Conservation (phyloP, 2,888 invertebrate genomes). For the Phortica okadai region DNA sequence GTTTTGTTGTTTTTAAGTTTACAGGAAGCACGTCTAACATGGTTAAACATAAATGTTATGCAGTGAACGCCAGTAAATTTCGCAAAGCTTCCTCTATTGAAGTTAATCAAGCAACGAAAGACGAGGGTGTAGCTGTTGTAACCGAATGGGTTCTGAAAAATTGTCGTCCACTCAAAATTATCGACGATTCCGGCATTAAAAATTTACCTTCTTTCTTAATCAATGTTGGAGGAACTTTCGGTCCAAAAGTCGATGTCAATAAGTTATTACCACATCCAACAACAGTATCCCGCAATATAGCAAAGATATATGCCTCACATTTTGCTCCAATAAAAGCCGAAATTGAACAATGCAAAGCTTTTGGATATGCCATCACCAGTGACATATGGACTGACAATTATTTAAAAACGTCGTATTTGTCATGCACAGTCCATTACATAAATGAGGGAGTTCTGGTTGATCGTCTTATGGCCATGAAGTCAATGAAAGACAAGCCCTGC, state of each 20-base stretch:
- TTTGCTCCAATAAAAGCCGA: constrained; percentile 34
- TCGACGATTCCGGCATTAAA: constrained; percentile 42
- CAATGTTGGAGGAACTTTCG: constrained; percentile 41
- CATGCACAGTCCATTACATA: constrained; percentile 8
- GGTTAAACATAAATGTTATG: constrained; percentile 29
- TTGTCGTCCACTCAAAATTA: constrained; percentile 40
- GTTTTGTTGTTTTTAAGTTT: constrained; percentile 19
- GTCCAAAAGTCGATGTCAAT: constrained; percentile 39
- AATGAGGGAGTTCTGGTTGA: constrained; percentile 19
- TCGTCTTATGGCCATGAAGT: constrained; percentile 19
- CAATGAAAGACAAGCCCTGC: constrained; percentile 8
- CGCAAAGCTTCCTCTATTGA: constrained; percentile 3
- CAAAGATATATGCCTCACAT: constrained; percentile 19
- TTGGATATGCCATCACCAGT: background rate
- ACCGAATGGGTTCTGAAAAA: constrained; percentile 45
- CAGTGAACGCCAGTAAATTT: background rate
- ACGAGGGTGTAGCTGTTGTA: constrained; percentile 28
- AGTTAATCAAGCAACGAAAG: constrained; percentile 36
- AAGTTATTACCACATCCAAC: constrained; percentile 43
- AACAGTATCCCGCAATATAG: constrained; percentile 45
- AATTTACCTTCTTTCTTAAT: constrained; percentile 34
- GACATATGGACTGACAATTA: constrained; percentile 33
- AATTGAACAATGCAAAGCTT: constrained; percentile 1
- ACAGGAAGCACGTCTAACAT: constrained; percentile 12
- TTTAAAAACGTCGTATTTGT: constrained; percentile 22